These are phyloP conservation scores for Drosophila hamatofila DNA, from an alignment of 2,888 invertebrate species.

Conservation along the genomic window DNA sequence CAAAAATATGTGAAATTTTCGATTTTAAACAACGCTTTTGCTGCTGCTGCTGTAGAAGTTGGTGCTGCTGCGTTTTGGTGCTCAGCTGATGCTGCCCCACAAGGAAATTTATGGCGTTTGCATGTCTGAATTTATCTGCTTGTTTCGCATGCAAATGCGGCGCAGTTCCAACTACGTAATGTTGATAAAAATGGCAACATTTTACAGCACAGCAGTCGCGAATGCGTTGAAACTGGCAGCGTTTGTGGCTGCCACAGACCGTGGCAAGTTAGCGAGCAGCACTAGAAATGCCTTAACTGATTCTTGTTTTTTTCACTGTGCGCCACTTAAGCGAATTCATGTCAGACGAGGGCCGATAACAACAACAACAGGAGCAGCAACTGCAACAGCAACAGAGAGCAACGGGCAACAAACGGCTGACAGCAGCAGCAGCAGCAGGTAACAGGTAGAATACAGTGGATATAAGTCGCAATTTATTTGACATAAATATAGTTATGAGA, in stretches of 20 bases:
- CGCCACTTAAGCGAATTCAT: constrained; percentile 67
- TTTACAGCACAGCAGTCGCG: constrained; percentile 43
- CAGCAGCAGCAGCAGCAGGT: not conserved
- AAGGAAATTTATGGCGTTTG: constrained; percentile 74
- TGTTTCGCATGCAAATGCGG: constrained; percentile 80
- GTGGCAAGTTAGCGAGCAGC: constrained; percentile 31
- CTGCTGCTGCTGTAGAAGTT: constrained; percentile 19
- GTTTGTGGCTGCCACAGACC: constrained; percentile 26
- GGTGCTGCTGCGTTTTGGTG: constrained; percentile 35
- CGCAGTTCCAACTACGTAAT: constrained; percentile 57
- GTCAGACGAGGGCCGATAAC: constrained; percentile 50
- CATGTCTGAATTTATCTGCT: constrained; percentile 81
- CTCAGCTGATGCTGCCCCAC: constrained; percentile 40
- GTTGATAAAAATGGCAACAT: constrained; percentile 74
- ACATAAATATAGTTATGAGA: not conserved
- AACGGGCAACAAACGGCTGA: no score
- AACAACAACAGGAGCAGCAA: constrained; percentile 10
- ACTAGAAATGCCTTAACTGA: constrained; percentile 66
- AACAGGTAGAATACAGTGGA: constrained; percentile 33
- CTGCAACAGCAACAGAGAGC: constrained; percentile 4
- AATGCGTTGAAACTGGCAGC: constrained; percentile 8
- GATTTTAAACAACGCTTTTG: constrained; percentile 67
- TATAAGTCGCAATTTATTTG: not conserved
- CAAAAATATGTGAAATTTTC: constrained; percentile 80
- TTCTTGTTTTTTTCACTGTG: constrained; percentile 41